phyloP scores from a whole-genome alignment of 1,140 invertebrate species.

The Yoshiicerus persimilis region DNA sequence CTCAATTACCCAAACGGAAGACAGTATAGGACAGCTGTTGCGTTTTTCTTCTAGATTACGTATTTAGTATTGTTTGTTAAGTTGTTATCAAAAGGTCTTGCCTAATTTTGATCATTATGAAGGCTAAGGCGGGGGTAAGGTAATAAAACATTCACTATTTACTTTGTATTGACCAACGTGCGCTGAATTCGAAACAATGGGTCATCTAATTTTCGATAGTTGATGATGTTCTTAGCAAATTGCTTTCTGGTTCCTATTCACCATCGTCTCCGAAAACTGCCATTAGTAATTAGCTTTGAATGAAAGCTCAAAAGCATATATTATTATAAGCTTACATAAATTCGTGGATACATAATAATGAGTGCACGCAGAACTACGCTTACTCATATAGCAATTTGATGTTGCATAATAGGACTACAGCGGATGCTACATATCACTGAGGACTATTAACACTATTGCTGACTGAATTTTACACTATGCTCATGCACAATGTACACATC shows the following conservation, averaged over 20 bases:
- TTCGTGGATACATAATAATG: no score
- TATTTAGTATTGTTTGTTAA: neutral
- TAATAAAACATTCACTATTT: neutral
- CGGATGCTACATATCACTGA: no score
- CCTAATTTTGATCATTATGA: conserved; percentile 6
- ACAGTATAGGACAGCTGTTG: neutral
- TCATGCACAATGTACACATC: neutral
- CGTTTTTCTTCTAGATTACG: neutral
- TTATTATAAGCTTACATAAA: neutral
- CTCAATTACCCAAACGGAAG: neutral
- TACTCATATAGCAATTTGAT: no score
- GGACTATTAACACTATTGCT: no score
- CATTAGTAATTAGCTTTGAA: neutral
- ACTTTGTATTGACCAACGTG: neutral
- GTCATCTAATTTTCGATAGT: neutral
- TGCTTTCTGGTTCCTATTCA: neutral
- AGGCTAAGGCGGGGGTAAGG: neutral
- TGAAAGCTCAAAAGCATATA: neutral
- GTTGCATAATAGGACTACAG: no score
- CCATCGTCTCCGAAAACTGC: neutral
- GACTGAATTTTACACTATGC: no score
- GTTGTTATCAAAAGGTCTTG: neutral
- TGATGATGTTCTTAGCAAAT: conserved; percentile 14
- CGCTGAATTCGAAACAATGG: neutral
- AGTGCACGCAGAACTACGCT: no score